Conservation (phyloP, 2,113 vertebrate genomes). For the Rostratula benghalensis region DNA sequence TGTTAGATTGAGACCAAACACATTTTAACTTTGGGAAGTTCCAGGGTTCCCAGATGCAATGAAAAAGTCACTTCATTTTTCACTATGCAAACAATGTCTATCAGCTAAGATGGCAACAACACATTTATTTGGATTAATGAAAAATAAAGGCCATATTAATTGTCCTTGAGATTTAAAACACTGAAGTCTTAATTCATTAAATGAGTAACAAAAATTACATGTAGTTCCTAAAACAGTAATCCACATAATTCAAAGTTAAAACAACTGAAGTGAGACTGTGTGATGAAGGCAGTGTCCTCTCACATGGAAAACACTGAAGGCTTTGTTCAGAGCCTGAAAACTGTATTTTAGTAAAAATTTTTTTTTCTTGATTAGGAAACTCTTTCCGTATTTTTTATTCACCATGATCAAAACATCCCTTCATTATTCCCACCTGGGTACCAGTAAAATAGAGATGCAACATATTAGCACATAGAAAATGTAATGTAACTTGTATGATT, state of each 20-base stretch:
- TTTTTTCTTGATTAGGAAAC: background rate
- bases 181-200: background rate
- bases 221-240: background rate
- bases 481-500: background rate
- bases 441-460: background rate
- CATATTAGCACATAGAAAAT: background rate
- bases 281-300: background rate
- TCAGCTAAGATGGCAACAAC: background rate
- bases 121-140: background rate
- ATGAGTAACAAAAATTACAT: background rate
- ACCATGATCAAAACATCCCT: background rate
- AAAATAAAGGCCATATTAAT: background rate
- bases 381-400: background rate
- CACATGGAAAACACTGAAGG: background rate
- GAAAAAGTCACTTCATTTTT: background rate
- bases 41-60: background rate
- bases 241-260: background rate
- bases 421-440: background rate
- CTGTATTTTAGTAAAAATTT: background rate
- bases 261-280: background rate
- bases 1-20: background rate
- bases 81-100: background rate
- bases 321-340: background rate
- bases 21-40: background rate
- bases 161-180: background rate